phyloP scores from a whole-genome alignment of 1,140 invertebrate species.

The Xylocopa sonorina region DNA sequence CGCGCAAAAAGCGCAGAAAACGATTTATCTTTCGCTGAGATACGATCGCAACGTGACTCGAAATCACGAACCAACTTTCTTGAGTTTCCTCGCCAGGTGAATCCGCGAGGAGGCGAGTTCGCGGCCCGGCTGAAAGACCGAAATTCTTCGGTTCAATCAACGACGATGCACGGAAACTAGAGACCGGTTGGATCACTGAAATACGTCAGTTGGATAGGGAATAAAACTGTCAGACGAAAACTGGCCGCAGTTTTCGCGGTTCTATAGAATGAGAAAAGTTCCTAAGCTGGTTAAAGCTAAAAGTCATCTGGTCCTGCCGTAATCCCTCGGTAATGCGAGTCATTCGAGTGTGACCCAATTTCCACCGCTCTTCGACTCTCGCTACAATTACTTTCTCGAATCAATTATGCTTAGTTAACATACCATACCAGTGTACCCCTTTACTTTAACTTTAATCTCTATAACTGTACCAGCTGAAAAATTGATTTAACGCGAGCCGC shows the following conservation, averaged over 20 bases:
- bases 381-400: conserved; percentile 16
- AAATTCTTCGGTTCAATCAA: conserved; percentile 51
- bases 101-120: conserved; percentile 43
- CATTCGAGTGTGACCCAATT: conserved; percentile 48
- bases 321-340: conserved; percentile 62
- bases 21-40: conserved; percentile 61
- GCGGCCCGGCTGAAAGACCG: conserved; percentile 39
- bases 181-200: conserved; percentile 57
- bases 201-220: conserved; percentile 62
- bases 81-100: conserved; percentile 34
- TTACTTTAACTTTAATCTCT: background rate
- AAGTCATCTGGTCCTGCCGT: conserved; percentile 58
- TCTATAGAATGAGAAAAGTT: conserved; percentile 63
- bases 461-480: background rate
- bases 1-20: conserved; percentile 59
- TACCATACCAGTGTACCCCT: background rate
- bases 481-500: background rate
- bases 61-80: conserved; percentile 45
- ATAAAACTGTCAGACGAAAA: conserved; percentile 52
- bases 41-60: conserved; percentile 61
- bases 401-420: conserved; percentile 46
- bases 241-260: conserved; percentile 18
- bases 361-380: conserved; percentile 7
- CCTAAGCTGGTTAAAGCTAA: conserved; percentile 60
- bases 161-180: background rate